phyloP scores from a whole-genome alignment of 2,113 vertebrate genomes.

The Pimephales promelas region DNA sequence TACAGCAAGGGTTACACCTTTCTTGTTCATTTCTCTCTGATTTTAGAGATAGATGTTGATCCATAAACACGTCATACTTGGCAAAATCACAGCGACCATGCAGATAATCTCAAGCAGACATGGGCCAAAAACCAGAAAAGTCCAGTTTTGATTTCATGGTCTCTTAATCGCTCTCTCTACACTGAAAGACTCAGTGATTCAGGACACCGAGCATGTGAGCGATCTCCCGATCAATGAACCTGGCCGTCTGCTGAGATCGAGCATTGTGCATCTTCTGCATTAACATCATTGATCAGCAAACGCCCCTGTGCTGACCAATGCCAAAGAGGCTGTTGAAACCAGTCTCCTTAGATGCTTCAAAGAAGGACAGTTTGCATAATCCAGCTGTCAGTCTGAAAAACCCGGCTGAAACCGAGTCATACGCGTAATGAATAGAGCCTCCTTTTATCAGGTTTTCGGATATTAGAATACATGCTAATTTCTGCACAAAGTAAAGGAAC shows the following conservation, averaged over 20 bases:
- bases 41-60: too few species aligned
- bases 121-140: neutral
- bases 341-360: slow-evolving; percentile 25
- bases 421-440: neutral
- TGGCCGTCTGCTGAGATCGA: slow-evolving; percentile 55
- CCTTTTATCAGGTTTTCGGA: neutral
- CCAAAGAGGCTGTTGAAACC: slow-evolving; percentile 36
- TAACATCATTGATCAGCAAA: slow-evolving; percentile 61
- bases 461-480: neutral
- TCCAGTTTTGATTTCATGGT: neutral
- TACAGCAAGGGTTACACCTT: too few species aligned
- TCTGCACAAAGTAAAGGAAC: slow-evolving; percentile 37
- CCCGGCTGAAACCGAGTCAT: neutral
- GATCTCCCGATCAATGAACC: slow-evolving; percentile 46
- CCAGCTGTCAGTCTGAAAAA: slow-evolving; percentile 20
- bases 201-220: slow-evolving; percentile 21
- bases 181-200: slow-evolving; percentile 23
- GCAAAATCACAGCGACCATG: too few species aligned
- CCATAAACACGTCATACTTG: too few species aligned
- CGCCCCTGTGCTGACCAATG: slow-evolving; percentile 58
- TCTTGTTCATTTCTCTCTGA: too few species aligned
- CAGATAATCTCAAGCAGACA: neutral
- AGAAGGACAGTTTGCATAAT: slow-evolving; percentile 34
- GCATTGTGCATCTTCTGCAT: slow-evolving; percentile 46
- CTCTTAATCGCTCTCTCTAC: neutral